Base-by-base conservation (phyloP, 2,113 vertebrate genomes). In the Craseonycteris thonglongyai region DNA sequence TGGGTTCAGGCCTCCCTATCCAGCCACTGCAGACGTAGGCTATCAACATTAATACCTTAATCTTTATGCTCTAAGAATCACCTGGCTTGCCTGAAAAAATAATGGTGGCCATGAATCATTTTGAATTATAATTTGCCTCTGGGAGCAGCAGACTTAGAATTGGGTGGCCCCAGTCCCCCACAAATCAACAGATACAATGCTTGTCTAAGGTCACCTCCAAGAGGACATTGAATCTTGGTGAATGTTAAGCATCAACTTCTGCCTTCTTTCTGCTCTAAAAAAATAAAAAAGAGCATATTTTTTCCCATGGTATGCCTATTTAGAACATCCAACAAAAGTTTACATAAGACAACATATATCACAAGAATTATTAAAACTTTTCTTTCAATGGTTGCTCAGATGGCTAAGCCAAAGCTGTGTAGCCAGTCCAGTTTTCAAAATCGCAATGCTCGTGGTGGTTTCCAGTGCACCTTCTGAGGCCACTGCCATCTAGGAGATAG, bases 271-370 rank as follows among this genome's bases (percentile, higher is more conserved):
- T 82, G 1, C 16, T 81, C 30, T 88, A 54, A 58, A 13, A 89
- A 76, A 86, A 66, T 71, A 28, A 61, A 87, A 82, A 88, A 1
- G 4, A 90, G 4, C 24, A 61, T 22, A 40, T 24, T 72, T 26
- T 87, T 88, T 61, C 79, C n/a, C 13, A 71, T 9, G 10, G 35
- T 75, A 40, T 35, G 1, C 18, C 30, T 21, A 28, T 26, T 63
- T 96, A 74, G 33, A 16, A 86, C 51, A n/a, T 51, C 24, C 71
- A 96, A 28, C 38, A 93, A 83, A 79, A 69, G 2, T 61, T 42
- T 54, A 6, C 28, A 83, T 71, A 91, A 71, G 35, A 76, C 14
- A 40, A 74, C 76, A 86, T 88, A 81, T 69, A 72, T 61, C 56
- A 24, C 7, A 86, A 15, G 51, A 81, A 63, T 75, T 91, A 18